Conservation (phyloP, 2,888 invertebrate genomes). For the Lepidochitona cinerea region DNA sequence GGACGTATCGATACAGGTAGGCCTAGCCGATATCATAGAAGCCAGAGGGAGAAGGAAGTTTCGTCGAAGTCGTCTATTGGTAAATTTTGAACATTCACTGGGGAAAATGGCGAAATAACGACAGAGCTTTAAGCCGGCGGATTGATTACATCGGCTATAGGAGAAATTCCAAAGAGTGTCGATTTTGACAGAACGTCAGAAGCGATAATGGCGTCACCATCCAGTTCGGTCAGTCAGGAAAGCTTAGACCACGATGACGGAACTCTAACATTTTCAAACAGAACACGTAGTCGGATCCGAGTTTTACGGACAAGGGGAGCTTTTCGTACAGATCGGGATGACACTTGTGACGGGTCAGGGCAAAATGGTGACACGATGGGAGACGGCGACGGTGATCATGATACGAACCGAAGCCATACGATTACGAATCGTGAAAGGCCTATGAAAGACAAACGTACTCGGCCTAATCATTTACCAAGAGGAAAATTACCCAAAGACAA, state of each 20-base stretch:
- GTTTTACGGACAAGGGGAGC: slow-evolving; percentile 73
- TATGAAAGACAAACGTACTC: slow-evolving; percentile 72
- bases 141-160: too few species aligned
- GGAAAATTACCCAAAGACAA: slow-evolving; percentile 76
- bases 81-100: too few species aligned
- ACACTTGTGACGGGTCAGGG: slow-evolving; percentile 26
- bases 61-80: too few species aligned
- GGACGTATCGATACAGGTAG: too few species aligned
- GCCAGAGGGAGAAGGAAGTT: too few species aligned
- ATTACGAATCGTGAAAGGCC: slow-evolving; percentile 49
- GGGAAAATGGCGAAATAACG: too few species aligned
- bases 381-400: slow-evolving; percentile 48
- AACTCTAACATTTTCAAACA: slow-evolving; percentile 69
- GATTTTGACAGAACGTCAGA: too few species aligned
- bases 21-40: too few species aligned
- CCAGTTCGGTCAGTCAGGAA: slow-evolving; percentile 77
- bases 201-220: slow-evolving; percentile 70
- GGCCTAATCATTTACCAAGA: slow-evolving; percentile 74
- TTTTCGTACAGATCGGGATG: slow-evolving; percentile 32
- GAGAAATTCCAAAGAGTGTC: too few species aligned
- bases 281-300: slow-evolving; percentile 74
- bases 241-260: slow-evolving; percentile 74
- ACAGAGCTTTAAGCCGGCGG: too few species aligned
- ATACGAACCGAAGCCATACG: slow-evolving; percentile 68
- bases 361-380: slow-evolving; percentile 41